Evolutionary conservation across 1,140 invertebrate genomes (phyloP).

Genomic region (Brachionus calyciflorus): DNA sequence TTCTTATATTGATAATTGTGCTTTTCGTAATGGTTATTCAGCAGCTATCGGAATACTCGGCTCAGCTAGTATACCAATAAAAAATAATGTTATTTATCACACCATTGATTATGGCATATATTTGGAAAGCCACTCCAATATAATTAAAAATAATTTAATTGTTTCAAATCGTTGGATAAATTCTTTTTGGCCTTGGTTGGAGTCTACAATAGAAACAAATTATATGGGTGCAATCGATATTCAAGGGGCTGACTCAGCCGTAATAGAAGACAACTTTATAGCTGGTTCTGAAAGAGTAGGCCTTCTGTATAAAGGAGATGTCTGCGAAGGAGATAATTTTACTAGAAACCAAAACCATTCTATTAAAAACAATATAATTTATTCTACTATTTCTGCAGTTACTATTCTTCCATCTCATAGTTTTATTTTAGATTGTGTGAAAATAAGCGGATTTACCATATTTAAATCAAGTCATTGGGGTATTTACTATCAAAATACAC

Average conservation of each 20-base stretch:
- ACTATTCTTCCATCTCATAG: neutral
- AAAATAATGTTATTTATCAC: constrained; percentile 40
- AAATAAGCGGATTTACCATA: neutral
- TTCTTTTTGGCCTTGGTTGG: constrained; percentile 47
- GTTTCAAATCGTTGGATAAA: constrained; percentile 49
- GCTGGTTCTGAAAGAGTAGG: constrained; percentile 52
- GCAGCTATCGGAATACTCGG: constrained; percentile 12
- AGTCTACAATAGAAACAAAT: constrained; percentile 49
- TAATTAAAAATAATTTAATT: constrained; percentile 52
- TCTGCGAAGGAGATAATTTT: neutral
- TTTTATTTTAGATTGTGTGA: constrained; percentile 45
- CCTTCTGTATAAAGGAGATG: constrained; percentile 50
- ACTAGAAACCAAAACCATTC: neutral
- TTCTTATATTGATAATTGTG: constrained; percentile 42
- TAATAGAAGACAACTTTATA: constrained; percentile 51
- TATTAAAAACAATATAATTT: constrained; percentile 50
- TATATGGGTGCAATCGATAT: constrained; percentile 51
- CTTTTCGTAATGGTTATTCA: constrained; percentile 1
- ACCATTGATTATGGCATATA: constrained; percentile 43
- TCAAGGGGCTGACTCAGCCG: constrained; percentile 48
- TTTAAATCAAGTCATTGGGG: constrained; percentile 38
- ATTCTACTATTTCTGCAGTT: neutral
- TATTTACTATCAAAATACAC: constrained; percentile 26
- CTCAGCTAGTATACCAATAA: constrained; percentile 36
- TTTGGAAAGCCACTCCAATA: neutral